phyloP scores from a whole-genome alignment of 2,888 invertebrate genomes.

The Drosophila merina region DNA sequence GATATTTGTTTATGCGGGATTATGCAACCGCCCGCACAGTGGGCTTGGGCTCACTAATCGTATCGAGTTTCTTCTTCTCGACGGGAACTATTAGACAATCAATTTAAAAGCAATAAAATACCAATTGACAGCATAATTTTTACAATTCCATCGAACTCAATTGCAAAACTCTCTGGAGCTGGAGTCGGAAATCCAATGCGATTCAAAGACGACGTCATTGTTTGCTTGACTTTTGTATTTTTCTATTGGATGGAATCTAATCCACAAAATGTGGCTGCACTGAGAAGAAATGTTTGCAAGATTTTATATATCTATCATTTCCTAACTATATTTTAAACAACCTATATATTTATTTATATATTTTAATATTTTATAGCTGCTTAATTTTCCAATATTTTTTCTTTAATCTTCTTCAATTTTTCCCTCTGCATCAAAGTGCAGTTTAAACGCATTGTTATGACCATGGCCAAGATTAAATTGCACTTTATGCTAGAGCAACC shows the following conservation, averaged over 20 bases:
- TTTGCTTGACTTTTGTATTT: conserved; percentile 7
- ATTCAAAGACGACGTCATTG: conserved; percentile 35
- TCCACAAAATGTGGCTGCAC: conserved; percentile 40
- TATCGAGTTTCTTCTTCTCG: conserved; percentile 17
- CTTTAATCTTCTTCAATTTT: neutral
- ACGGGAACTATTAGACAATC: conserved; percentile 25
- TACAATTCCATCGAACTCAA: conserved; percentile 43
- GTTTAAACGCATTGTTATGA: conserved; percentile 44
- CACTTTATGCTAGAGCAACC: conserved; percentile 50
- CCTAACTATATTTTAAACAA: neutral
- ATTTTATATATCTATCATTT: neutral
- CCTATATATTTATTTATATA: too few relatives aligned
- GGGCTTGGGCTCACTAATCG: conserved; percentile 20
- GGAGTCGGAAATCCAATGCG: conserved; percentile 18
- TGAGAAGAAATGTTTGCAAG: neutral
- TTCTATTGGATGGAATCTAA: conserved; percentile 45
- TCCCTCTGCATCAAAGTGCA: neutral
- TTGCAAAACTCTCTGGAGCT: conserved; percentile 55
- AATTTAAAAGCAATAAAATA: conserved; percentile 76
- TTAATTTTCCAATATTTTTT: too few relatives aligned
- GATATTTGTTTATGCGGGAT: conserved; percentile 56
- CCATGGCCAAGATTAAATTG: conserved; percentile 58
- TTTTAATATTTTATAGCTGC: too few relatives aligned
- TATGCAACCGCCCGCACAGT: conserved; percentile 74
- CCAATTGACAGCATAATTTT: conserved; percentile 67